Conservation (phyloP, 1,140 invertebrate species). For the Pinna nobilis region DNA sequence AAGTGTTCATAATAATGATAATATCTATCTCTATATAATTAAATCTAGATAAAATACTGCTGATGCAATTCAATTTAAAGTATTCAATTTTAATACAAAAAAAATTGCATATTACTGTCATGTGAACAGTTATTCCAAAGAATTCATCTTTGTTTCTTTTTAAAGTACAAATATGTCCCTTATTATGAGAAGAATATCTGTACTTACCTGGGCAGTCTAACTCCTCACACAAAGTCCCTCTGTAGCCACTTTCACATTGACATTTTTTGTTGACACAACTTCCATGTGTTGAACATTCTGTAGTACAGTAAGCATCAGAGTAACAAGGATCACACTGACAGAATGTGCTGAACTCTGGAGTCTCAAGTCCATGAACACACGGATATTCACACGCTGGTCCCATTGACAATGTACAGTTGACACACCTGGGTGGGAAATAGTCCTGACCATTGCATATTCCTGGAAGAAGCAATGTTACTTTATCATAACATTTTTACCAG, state of each 20-base stretch:
- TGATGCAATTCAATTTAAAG: too few relatives aligned
- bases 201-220: constrained; percentile 53
- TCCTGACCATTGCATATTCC: constrained; percentile 52
- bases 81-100: neutral
- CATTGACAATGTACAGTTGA: constrained; percentile 61
- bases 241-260: constrained; percentile 68
- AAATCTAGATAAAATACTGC: too few relatives aligned
- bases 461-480: constrained; percentile 28
- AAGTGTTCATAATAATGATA: too few relatives aligned
- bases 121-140: neutral
- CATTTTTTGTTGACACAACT: constrained; percentile 62
- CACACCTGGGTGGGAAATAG: constrained; percentile 57
- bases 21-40: too few relatives aligned
- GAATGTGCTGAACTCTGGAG: constrained; percentile 47
- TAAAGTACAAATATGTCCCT: neutral
- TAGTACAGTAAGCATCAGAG: constrained; percentile 54
- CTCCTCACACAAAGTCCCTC: constrained; percentile 66
- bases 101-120: neutral
- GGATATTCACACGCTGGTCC: constrained; percentile 60
- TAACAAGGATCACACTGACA: constrained; percentile 62
- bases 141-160: neutral
- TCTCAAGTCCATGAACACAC: constrained; percentile 61
- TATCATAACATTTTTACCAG: too few relatives aligned
- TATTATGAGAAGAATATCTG: neutral
- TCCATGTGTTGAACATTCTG: constrained; percentile 57